These are phyloP conservation scores for Malthinus flaveolus DNA, from an alignment of 2,888 invertebrate species.

Conservation along the genomic window DNA sequence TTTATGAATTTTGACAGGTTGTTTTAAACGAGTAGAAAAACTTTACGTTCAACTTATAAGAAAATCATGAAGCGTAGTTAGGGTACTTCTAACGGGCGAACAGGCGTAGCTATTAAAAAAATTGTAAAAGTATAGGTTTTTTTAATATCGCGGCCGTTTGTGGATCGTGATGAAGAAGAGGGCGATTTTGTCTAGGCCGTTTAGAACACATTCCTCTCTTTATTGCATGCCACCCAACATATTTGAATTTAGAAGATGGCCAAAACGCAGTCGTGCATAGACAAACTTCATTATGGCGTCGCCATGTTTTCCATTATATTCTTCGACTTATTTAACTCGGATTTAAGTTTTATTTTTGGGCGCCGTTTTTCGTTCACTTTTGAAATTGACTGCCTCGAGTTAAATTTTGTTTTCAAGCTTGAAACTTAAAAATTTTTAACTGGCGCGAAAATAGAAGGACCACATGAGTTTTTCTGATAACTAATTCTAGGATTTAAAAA, in stretches of 20 bases:
- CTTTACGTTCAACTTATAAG: neutral
- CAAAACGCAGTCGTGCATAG: conserved; percentile 41
- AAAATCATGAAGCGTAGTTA: neutral
- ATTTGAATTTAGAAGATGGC: conserved; percentile 36
- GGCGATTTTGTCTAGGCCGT: conserved; percentile 19
- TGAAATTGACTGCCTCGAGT: too few relatives aligned
- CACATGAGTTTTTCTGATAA: too few relatives aligned
- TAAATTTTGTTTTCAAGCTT: too few relatives aligned
- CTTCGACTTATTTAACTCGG: too few relatives aligned
- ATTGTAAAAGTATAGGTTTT: conserved; percentile 25
- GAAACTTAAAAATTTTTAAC: too few relatives aligned
- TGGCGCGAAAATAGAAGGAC: too few relatives aligned
- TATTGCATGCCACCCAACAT: conserved; percentile 36
- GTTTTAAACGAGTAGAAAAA: conserved; percentile 1
- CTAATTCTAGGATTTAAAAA: too few relatives aligned
- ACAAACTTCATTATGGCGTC: conserved; percentile 40
- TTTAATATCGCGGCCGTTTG: conserved; percentile 10
- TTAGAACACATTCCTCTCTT: conserved; percentile 34
- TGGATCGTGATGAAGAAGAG: neutral
- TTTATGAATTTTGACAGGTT: conserved; percentile 20
- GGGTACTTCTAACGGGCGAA: too few relatives aligned
- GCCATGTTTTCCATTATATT: conserved; percentile 19
- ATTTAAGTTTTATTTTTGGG: too few relatives aligned
- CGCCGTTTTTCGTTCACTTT: too few relatives aligned
- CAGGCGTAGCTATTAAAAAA: conserved; percentile 12